phyloP scores from a whole-genome alignment of 2,113 vertebrate genomes.

The Carollia perspicillata region DNA sequence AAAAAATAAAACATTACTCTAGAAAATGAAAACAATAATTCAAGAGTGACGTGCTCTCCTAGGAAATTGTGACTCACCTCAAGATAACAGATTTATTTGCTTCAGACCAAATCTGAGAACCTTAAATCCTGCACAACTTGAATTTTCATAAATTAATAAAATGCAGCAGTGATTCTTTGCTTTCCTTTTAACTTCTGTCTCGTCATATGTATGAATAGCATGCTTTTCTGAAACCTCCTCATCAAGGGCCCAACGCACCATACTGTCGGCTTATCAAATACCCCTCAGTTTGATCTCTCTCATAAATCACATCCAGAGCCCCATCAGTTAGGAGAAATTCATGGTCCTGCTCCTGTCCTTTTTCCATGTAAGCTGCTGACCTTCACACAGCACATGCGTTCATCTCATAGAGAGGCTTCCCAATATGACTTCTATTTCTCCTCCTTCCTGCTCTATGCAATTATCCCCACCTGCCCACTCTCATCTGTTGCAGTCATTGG shows the following conservation, averaged over 20 bases:
- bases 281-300: not conserved
- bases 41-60: not conserved
- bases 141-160: not conserved
- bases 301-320: not conserved
- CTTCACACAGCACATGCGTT: not conserved
- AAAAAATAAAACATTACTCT: not conserved
- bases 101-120: constrained; percentile 3
- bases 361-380: not conserved
- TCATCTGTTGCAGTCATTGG: not conserved
- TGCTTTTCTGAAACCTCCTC: not conserved
- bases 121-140: not conserved
- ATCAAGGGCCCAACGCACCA: not conserved
- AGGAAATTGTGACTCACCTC: not conserved
- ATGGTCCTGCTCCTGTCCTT: not conserved
- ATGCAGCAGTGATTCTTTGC: not conserved
- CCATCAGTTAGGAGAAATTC: not conserved
- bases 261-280: not conserved
- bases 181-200: not conserved
- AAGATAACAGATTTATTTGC: not conserved
- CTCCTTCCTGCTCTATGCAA: not conserved
- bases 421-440: not conserved
- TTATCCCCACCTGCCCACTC: no score
- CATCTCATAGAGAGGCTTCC: not conserved
- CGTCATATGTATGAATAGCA: no score
- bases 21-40: not conserved